Evolutionary conservation across 2,113 vertebrate species (phyloP).

Genomic region (Platanista minor): DNA sequence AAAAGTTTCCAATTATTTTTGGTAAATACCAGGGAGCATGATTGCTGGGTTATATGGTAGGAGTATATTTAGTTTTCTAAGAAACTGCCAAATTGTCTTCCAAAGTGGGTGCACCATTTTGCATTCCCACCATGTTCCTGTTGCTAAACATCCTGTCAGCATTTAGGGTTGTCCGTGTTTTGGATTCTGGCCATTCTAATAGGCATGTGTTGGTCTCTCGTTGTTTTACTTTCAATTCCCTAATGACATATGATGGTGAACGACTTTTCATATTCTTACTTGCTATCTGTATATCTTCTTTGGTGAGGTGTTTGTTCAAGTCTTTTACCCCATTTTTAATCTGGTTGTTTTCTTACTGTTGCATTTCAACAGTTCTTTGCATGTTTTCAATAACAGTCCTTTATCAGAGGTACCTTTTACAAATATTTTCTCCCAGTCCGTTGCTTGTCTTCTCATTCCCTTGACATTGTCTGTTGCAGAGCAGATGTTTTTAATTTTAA

Average conservation of each 20-base stretch:
- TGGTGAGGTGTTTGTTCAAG: not conserved
- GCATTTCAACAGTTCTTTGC: not conserved
- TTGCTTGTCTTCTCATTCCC: not conserved
- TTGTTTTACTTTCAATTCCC: not conserved
- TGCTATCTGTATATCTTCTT: not conserved
- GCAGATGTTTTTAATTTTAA: conserved; percentile 19
- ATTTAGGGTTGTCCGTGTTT: not conserved
- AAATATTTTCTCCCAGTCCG: not conserved
- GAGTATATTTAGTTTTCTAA: not conserved
- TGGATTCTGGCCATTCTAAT: not conserved
- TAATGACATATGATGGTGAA: not conserved
- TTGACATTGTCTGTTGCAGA: conserved; percentile 11
- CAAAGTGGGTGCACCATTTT: not conserved
- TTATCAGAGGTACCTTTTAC: not conserved
- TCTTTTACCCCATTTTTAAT: not conserved
- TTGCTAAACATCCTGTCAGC: not conserved
- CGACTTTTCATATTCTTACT: not conserved
- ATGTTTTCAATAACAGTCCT: not conserved
- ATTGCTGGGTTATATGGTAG: not conserved
- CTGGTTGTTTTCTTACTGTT: not conserved
- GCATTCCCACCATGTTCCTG: not conserved
- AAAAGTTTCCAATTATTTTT: not conserved
- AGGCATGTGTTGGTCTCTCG: not conserved
- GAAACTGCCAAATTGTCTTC: not conserved
- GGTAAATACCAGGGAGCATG: not conserved